Evolutionary conservation across 2,888 invertebrate genomes (phyloP), one percentile per base, ranked within the genome.

Genomic region (Toxonevra muliebris): DNA sequence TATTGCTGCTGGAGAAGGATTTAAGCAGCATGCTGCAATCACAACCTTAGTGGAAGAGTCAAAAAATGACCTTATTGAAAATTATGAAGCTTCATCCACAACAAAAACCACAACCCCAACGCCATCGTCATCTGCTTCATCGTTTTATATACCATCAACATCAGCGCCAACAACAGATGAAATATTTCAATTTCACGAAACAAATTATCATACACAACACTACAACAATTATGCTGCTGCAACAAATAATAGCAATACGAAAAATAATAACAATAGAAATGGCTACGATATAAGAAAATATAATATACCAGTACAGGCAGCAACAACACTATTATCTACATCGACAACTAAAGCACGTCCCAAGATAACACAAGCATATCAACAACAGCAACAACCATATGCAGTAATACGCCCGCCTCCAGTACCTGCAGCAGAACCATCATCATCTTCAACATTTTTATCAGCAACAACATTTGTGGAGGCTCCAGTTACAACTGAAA

Each of bases 111-210:
- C 45, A 54, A 59, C 61, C 30, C 54, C 30, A 41, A 13, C 11
- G n/a, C n/a, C n/a, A n/a, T n/a, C n/a, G 2, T 30, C 30, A 30
- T 30, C 30, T 2, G 30, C 30, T 30, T 30, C 1, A 15, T 15
- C 13, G 19, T 9, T 19, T 7, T 17, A 54, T 19, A 54, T 19
- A 1, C 11, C 55, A 55, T 40, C 61, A 3, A 12, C 40, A n/a
- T n/a, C 40, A 4, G 12, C 30, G n/a, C 8, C 15, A 59, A 59
- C 19, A 19, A 45, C 8, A 0, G 64, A 59, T 2, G 80, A 80
- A 62, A 76, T 80, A 12, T 80, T 80, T 62, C 78, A 79, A 64
- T 75, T 71, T 15, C 75, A 77, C 45, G 82, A 81, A 68, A 77
- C 74, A 12, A 15, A 48, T 5, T 48, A 53, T 19, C 53, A 53